Evolutionary conservation across 1,140 invertebrate genomes (phyloP), one percentile per base, ranked within the genome.

Genomic region (Pteromalus puparum): DNA sequence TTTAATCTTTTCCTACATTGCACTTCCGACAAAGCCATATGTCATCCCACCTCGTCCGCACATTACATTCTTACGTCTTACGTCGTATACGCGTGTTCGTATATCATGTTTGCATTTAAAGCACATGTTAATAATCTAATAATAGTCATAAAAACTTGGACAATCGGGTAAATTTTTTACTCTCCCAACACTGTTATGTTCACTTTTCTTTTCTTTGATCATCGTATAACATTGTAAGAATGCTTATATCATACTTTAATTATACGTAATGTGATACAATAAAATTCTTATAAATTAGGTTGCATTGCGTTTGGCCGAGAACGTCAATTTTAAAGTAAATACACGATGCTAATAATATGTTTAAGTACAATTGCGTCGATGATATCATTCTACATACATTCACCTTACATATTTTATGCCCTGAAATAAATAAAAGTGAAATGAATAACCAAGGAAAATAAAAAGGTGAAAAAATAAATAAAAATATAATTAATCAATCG

Each of bases 401-500:
- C 46, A 48, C 46, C 46, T 48, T 2, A 48, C 4, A 18, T 48
- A 61, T 61, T 18, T 61, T n/a, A 61, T 61, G 24, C 18, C 72
- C 12, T 42, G 42, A 68, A 82, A 34, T 42, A 73, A 65, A 68
- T 18, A 34, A 42, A 70, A 68, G 26, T 72, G 46, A 74, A 38
- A 24, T 34, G 30, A 67, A n/a, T 13, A 42, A 73, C 53, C 53
- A 79, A 53, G 80, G 68, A 73, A 80, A 83, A 82, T 61, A 87
- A 77, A 84, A 85, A 77, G 79, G 73, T 34, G 28, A 53, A 77
- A 85, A 84, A 79, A 68, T 42, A 80, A 84, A 76, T 53, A 68
- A 76, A 84, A 85, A 85, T 74, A 85, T 72, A 81, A 77, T 82
- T 70, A 80, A 83, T 80, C 28, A 86, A 83, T 87, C 65, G 79